Conservation (phyloP, 2,113 vertebrate species). For the Bos indicus region DNA sequence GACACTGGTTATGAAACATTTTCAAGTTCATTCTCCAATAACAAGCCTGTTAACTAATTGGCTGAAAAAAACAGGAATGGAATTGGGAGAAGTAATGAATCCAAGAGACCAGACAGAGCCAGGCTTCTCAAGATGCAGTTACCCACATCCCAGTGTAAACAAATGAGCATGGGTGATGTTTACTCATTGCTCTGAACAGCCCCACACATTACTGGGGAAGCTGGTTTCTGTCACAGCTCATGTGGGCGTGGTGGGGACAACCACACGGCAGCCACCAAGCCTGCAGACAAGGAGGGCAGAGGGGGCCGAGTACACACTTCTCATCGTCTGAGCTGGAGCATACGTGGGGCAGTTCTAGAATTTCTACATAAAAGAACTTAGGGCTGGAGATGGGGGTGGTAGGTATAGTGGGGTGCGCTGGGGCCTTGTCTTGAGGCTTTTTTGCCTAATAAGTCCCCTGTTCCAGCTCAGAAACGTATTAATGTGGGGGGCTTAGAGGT, state of each 20-base stretch:
- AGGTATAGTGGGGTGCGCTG: no score
- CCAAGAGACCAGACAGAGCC: not conserved
- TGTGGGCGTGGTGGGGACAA: not conserved
- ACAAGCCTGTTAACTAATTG: not conserved
- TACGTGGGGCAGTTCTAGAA: not conserved
- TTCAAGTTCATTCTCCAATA: not conserved
- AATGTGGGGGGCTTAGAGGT: not conserved
- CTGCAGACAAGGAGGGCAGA: not conserved
- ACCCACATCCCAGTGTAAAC: not conserved
- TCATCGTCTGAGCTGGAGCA: not conserved
- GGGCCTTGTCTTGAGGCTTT: not conserved
- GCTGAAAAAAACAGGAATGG: not conserved
- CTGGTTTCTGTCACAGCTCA: no score
- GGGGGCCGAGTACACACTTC: no score
- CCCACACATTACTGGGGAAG: not conserved
- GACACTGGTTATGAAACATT: not conserved
- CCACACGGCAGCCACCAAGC: not conserved
- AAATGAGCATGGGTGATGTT: not conserved
- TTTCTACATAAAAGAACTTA: not conserved
- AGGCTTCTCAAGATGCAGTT: not conserved
- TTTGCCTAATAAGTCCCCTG: not conserved
- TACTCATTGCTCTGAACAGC: not conserved
- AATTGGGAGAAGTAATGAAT: not conserved
- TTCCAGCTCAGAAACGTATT: not conserved
- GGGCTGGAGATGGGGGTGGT: no score